Conservation (phyloP, 2,113 vertebrate genomes). For the Trinectes maculatus region DNA sequence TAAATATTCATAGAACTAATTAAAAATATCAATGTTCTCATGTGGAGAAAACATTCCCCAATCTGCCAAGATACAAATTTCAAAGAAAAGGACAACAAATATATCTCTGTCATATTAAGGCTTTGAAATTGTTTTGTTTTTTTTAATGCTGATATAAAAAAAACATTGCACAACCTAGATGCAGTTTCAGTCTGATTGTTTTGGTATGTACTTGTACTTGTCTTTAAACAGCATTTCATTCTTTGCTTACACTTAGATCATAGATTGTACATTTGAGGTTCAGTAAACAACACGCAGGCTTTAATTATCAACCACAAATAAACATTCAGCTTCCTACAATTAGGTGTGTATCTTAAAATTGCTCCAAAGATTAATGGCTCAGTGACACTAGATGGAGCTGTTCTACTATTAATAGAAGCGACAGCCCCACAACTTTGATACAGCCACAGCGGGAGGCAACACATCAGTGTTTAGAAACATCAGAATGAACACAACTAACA, state of each 20-base stretch:
- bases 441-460: not conserved
- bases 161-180: no score
- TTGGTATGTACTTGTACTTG: no score
- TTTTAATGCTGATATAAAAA: no score
- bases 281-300: no score
- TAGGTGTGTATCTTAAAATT: no score
- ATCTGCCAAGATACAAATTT: no score
- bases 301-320: no score
- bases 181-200: no score
- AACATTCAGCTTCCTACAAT: not conserved
- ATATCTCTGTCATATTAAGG: no score
- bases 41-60: not conserved
- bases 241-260: not conserved
- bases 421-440: accelerated
- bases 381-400: constrained; percentile 67
- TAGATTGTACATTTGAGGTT: not conserved
- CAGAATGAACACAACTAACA: not conserved
- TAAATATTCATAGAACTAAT: not conserved
- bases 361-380: no score
- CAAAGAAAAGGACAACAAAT: no score
- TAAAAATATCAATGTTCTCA: not conserved
- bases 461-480: constrained; percentile 1
- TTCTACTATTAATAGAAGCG: constrained; percentile 40
- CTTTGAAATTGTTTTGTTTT: no score
- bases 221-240: not conserved